Evolutionary conservation across 2,888 invertebrate genomes (phyloP).

Genomic region (Harpalus rubripes): DNA sequence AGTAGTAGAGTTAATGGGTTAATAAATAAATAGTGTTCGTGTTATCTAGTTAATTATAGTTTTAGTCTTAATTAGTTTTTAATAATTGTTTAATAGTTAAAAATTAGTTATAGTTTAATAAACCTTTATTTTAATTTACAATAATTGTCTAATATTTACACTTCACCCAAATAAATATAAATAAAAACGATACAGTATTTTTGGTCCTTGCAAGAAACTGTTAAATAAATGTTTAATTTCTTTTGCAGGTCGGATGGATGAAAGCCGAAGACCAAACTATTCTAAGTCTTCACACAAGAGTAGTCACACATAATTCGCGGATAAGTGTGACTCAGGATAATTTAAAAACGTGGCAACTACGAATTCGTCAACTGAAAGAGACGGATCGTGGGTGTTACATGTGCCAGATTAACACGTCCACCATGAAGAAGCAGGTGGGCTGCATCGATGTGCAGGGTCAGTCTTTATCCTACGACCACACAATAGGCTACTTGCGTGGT

Average conservation of each 20-base stretch:
- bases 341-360: constrained; percentile 86
- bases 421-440: constrained; percentile 88
- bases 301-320: constrained; percentile 87
- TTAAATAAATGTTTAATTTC: constrained; percentile 1
- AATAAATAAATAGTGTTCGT: too few species aligned
- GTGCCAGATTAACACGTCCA: constrained; percentile 89
- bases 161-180: too few species aligned
- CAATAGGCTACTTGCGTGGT: too few species aligned
- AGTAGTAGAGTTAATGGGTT: too few species aligned
- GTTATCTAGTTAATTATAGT: too few species aligned
- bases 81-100: too few species aligned
- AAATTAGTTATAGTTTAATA: too few species aligned
- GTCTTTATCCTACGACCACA: constrained; percentile 69
- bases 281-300: constrained; percentile 85
- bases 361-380: constrained; percentile 85
- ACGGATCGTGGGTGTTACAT: constrained; percentile 89
- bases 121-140: too few species aligned
- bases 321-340: constrained; percentile 86
- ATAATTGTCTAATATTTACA: too few species aligned
- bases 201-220: background rate
- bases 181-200: too few species aligned
- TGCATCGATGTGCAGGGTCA: constrained; percentile 89
- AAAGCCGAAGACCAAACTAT: constrained; percentile 88
- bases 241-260: constrained; percentile 86
- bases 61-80: too few species aligned